Percentiles rank a stretch among this genome's conserved stretches.
These are phyloP conservation scores for Aphidius ervi DNA, from an alignment of 1,140 invertebrate genomes.

Conservation along the genomic window DNA sequence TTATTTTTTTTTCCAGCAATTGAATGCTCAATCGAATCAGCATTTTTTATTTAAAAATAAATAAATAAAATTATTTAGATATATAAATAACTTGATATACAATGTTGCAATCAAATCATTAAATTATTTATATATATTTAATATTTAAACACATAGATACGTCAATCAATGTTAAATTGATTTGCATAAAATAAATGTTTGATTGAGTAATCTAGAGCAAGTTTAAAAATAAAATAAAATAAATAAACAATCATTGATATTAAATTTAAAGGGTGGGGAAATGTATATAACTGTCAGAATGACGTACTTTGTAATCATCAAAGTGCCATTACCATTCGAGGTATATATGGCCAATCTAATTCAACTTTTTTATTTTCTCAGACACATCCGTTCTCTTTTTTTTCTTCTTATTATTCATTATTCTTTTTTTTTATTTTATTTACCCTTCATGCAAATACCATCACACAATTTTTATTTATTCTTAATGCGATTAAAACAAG, in stretches of 20 bases:
- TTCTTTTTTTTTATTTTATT: neutral
- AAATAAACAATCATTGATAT: conserved; percentile 48
- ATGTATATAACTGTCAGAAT: neutral
- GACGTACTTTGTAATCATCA: conserved; percentile 53
- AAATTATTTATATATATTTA: neutral
- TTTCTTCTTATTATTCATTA: conserved; percentile 1
- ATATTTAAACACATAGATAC: neutral
- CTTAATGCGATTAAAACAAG: no score
- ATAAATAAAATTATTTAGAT: neutral
- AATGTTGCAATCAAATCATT: neutral
- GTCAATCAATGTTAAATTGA: conserved; percentile 6
- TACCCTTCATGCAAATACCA: neutral
- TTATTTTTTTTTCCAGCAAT: neutral
- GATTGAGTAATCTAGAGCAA: no score
- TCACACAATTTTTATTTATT: neutral
- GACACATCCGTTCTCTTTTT: neutral
- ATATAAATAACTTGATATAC: no score
- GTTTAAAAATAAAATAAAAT: conserved; percentile 1
- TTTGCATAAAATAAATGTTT: neutral
- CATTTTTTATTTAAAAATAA: neutral
- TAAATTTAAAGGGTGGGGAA: conserved; percentile 22
- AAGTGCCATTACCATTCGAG: conserved; percentile 48
- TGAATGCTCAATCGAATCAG: no score
- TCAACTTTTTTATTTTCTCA: conserved; percentile 11
- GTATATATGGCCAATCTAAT: conserved; percentile 44